A percentile compares a stretch with the other conserved stretches of the same genome.
Evolutionary conservation across 2,113 vertebrate genomes (phyloP).

Genomic region (Protobothrops flavoviridis): DNA sequence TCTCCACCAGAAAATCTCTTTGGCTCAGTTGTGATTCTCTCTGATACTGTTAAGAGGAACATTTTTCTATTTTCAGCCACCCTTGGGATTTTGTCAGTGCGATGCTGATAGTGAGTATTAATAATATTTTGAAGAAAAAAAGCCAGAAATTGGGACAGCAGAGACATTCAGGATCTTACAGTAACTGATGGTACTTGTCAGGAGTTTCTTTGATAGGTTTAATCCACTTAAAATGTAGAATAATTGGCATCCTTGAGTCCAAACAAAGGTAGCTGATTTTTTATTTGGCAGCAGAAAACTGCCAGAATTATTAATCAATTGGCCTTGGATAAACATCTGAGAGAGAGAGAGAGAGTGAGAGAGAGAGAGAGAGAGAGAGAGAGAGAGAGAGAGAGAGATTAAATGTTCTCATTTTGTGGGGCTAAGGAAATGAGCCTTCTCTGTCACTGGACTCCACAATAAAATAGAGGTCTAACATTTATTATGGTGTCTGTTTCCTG

Average conservation of each 20-base stretch:
- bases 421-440: not conserved
- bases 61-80: slow-evolving; percentile 27
- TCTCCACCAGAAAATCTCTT: not conserved
- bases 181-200: not conserved
- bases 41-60: slow-evolving; percentile 7
- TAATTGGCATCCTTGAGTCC: slow-evolving; percentile 1
- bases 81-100: slow-evolving; percentile 13
- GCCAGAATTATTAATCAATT: not conserved
- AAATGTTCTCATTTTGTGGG: not conserved
- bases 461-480: not conserved
- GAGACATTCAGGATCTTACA: not conserved
- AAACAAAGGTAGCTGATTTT: not conserved
- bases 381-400: not conserved
- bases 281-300: not conserved
- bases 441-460: not conserved
- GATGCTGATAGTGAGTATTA: not conserved
- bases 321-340: not conserved
- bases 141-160: not conserved
- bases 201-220: not conserved
- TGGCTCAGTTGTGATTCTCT: not conserved
- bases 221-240: not conserved
- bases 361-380: too few species aligned
- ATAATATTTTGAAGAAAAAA: slow-evolving; percentile 14
- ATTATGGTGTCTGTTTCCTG: not conserved
- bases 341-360: too few species aligned